Percentiles rank a stretch among this genome's conserved stretches.
Evolutionary conservation across 2,888 invertebrate species (phyloP).

Genomic region (Scaeva pyrastri): DNA sequence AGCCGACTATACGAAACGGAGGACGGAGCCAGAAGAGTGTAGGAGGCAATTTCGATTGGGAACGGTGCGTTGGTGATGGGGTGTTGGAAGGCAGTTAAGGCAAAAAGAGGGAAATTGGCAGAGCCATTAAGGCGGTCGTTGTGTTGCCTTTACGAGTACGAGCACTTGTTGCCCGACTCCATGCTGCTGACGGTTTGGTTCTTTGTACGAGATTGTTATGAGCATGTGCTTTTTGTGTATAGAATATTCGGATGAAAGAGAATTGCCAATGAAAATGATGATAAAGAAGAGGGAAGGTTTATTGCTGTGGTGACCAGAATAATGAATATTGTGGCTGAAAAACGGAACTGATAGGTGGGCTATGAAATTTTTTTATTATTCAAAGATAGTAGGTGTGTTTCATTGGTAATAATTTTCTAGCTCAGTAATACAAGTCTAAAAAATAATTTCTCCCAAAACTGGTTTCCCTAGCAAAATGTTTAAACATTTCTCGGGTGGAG

Average conservation of each 20-base stretch:
- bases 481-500: too few species aligned
- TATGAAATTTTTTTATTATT: too few species aligned
- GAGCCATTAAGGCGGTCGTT: conserved; percentile 48
- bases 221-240: conserved; percentile 72
- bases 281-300: not conserved
- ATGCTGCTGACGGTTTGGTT: not conserved
- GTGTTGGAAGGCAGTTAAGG: conserved; percentile 18
- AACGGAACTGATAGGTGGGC: fast-evolving
- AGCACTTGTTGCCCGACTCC: conserved; percentile 71
- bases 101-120: conserved; percentile 33
- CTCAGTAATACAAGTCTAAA: too few species aligned
- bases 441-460: too few species aligned
- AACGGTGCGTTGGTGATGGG: conserved; percentile 25
- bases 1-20: too few species aligned
- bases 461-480: too few species aligned
- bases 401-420: too few species aligned
- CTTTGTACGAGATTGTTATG: not conserved
- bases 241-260: conserved; percentile 45
- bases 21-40: not conserved
- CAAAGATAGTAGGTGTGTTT: too few species aligned
- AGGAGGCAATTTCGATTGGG: conserved; percentile 28
- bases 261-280: conserved; percentile 38
- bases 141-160: conserved; percentile 38
- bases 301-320: conserved; percentile 24
- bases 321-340: too few species aligned